A percentile compares a stretch with the other conserved stretches of the same genome.
These are phyloP conservation scores for Andrena trimmerana DNA, from an alignment of 2,888 invertebrate species.

Conservation along the genomic window DNA sequence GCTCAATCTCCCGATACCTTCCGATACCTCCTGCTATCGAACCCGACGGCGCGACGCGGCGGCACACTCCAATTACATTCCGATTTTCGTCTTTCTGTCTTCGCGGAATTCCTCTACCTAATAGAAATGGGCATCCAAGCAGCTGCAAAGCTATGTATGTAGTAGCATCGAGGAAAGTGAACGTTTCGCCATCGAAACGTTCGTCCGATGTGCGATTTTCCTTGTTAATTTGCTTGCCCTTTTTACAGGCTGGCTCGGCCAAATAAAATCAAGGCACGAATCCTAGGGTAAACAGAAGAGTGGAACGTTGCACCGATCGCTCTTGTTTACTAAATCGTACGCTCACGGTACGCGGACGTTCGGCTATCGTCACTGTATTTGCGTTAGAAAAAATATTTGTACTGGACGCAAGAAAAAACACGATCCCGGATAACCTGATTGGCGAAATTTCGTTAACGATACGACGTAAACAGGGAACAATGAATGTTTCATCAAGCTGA, in stretches of 20 bases:
- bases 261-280: slow-evolving; percentile 23
- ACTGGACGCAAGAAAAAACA: background rate
- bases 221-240: slow-evolving; percentile 6
- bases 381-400: slow-evolving; percentile 6
- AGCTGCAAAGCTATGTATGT: too few relatives aligned
- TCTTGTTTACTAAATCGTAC: slow-evolving; percentile 18
- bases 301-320: background rate
- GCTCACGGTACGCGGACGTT: background rate
- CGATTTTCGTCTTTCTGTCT: slow-evolving; percentile 9
- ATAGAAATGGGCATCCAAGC: too few relatives aligned
- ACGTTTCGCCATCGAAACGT: too few relatives aligned
- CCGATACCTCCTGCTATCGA: too few relatives aligned
- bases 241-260: background rate
- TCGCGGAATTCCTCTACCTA: background rate
- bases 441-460: background rate
- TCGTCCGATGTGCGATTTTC: background rate
- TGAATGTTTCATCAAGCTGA: background rate
- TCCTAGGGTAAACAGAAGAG: slow-evolving; percentile 15
- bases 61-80: slow-evolving; percentile 50
- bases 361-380: background rate
- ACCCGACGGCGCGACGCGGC: too few relatives aligned
- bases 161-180: too few relatives aligned
- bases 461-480: background rate
- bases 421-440: background rate
- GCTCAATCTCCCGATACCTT: slow-evolving; percentile 33